These are phyloP conservation scores for Oreochromis spilurus DNA, from an alignment of 2,113 vertebrate species.

Conservation along the genomic window DNA sequence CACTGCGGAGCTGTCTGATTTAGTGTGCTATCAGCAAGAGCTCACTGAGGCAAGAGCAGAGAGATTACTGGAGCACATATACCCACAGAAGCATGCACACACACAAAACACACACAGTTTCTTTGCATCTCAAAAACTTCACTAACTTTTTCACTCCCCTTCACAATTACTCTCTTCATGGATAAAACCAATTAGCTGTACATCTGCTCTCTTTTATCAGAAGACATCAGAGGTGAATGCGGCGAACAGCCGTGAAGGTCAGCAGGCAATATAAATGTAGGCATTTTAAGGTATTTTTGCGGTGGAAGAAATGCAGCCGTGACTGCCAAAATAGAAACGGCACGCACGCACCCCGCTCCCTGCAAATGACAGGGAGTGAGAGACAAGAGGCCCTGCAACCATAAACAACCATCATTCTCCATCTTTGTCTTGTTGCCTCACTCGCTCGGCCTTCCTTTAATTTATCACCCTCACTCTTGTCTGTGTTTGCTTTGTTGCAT, in stretches of 20 bases:
- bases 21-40: slow-evolving; percentile 55
- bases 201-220: not conserved
- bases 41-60: slow-evolving; percentile 50
- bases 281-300: slow-evolving; percentile 20
- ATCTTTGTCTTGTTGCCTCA: slow-evolving; percentile 35
- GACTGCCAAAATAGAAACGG: slow-evolving; percentile 46
- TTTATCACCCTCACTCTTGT: not conserved
- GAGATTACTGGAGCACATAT: slow-evolving; percentile 37
- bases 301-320: not conserved
- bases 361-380: slow-evolving; percentile 64
- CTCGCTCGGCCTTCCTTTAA: slow-evolving; percentile 20
- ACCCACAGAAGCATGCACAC: not conserved
- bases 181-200: not conserved
- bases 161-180: not conserved
- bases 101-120: not conserved
- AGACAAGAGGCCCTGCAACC: slow-evolving; percentile 12
- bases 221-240: slow-evolving; percentile 14
- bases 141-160: not conserved
- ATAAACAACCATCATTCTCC: slow-evolving; percentile 48
- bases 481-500: slow-evolving; percentile 6
- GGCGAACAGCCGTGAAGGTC: not conserved
- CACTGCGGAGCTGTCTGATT: slow-evolving; percentile 64
- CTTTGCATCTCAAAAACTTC: slow-evolving; percentile 9
- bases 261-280: not conserved
- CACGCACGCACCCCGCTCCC: slow-evolving; percentile 28